Conservation (phyloP, 2,888 invertebrate species). For the Phaonia tiefii region DNA sequence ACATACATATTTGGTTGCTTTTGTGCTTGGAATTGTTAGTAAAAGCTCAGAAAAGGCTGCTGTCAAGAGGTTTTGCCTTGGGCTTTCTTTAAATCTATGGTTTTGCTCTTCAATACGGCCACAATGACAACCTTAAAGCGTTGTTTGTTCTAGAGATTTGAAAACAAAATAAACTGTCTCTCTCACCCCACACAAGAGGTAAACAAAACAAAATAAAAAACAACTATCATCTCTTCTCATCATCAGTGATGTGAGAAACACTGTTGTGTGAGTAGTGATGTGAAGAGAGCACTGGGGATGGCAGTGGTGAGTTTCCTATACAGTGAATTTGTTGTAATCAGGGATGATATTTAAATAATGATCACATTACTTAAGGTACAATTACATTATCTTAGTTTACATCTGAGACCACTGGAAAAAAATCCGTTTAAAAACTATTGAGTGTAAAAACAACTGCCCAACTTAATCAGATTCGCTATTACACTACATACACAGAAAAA, state of each 20-base stretch:
- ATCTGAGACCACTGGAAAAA: too few species aligned
- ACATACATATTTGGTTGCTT: not conserved
- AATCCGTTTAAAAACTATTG: too few species aligned
- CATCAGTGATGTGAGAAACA: not conserved
- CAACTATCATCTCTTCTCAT: slow-evolving; percentile 5
- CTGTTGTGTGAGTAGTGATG: slow-evolving; percentile 8
- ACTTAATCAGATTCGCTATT: too few species aligned
- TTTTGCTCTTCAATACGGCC: not conserved
- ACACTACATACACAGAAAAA: too few species aligned
- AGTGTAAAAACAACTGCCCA: too few species aligned
- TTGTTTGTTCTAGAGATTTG: slow-evolving; percentile 6
- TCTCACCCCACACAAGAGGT: not conserved
- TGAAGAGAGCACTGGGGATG: not conserved
- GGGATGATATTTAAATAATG: not conserved
- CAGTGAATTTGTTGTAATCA: not conserved
- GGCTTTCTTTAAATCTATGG: slow-evolving; percentile 7
- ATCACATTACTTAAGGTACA: too few species aligned
- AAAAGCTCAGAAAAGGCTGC: not conserved
- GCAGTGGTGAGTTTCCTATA: slow-evolving; percentile 21
- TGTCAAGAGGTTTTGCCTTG: slow-evolving; percentile 1
- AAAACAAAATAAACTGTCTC: not conserved
- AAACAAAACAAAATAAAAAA: slow-evolving; percentile 6
- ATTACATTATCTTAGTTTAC: too few species aligned
- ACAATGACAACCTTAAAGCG: not conserved
- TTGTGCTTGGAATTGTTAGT: not conserved